These are phyloP conservation scores for Fregata magnificens DNA, from an alignment of 2,113 vertebrate species.

Conservation along the genomic window DNA sequence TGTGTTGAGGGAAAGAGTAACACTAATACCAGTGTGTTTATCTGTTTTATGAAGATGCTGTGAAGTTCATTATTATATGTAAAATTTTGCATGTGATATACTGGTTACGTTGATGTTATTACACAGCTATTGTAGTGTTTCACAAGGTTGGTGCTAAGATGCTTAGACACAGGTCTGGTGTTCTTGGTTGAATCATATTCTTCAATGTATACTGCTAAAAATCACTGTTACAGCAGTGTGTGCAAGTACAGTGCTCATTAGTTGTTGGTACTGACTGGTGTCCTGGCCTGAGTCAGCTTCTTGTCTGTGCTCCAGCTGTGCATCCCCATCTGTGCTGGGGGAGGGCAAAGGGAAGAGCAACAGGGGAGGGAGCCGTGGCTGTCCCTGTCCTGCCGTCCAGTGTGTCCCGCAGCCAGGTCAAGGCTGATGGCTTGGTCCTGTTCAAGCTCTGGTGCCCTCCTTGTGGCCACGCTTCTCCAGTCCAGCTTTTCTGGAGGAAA, in stretches of 20 bases:
- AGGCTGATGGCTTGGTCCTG: neutral
- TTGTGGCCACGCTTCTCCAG: neutral
- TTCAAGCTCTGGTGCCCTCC: neutral
- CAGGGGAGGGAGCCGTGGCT: rapidly evolving
- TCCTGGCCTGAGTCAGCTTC: neutral
- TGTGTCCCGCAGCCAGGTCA: rapidly evolving
- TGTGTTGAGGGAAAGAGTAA: neutral
- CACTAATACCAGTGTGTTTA: neutral
- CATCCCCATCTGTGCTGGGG: rapidly evolving
- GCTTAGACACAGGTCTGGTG: neutral
- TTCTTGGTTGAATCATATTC: neutral
- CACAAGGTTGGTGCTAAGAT: neutral
- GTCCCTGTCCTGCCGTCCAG: rapidly evolving
- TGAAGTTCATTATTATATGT: neutral
- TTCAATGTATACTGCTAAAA: neutral
- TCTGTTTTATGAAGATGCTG: neutral
- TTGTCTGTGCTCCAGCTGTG: neutral
- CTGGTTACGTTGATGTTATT: neutral
- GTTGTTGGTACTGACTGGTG: neutral
- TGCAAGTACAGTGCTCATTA: neutral
- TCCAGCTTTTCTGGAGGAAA: neutral
- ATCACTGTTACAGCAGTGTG: neutral
- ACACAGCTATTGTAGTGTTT: rapidly evolving
- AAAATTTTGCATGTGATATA: neutral
- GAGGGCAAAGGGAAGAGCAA: neutral